Base-by-base conservation (phyloP, 1,140 invertebrate genomes). In the Meloidogyne chitwoodi region DNA sequence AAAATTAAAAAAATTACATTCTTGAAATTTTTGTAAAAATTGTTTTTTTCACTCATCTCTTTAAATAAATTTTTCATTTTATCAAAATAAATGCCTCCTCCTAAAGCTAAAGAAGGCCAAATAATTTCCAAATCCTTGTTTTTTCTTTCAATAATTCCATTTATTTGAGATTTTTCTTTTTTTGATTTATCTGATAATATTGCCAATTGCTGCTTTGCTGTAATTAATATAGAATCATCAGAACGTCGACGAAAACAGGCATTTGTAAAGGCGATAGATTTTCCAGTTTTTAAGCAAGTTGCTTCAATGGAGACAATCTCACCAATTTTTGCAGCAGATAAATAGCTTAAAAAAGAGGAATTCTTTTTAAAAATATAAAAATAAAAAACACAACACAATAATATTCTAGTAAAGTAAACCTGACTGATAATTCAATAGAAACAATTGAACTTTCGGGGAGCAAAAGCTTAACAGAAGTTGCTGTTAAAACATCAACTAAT, bases 401-500 rank as follows among this genome's bases (percentile, higher is more conserved):
- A 72, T 24, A 26, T n/a, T 2, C 11, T n/a, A 12, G 6, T 6
- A 65, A 44, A 75, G 69, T 63, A 27, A 29, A 78, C 77, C 66
- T 76, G 26, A 38, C 29, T 0, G 67, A n/a, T 44, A 79, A 63
- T 84, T 93, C 91, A 19, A 94, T 91, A 16, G 92, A 93, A 29
- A 92, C 91, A 44, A 93, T 92, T 74, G 91, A 88, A 38, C 88
- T 85, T 76, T 90, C 88, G 64, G 88, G 89, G 26, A 91, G 90
- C 0, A 92, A 91, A 14, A 92, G 91, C 41, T 73, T 76, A 26
- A 84, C 68, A 1, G 93, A 93, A 85, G 92, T 91, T 0, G 93
- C 93, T 6, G 94, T 94, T 19, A 95, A 87, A 74, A 90, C 89
- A 88, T 96, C 94, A 12, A 95, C 91, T 19, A 95, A 83, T 3